Base-by-base conservation (phyloP, 2,888 invertebrate species). In the Mythimna pallens region DNA sequence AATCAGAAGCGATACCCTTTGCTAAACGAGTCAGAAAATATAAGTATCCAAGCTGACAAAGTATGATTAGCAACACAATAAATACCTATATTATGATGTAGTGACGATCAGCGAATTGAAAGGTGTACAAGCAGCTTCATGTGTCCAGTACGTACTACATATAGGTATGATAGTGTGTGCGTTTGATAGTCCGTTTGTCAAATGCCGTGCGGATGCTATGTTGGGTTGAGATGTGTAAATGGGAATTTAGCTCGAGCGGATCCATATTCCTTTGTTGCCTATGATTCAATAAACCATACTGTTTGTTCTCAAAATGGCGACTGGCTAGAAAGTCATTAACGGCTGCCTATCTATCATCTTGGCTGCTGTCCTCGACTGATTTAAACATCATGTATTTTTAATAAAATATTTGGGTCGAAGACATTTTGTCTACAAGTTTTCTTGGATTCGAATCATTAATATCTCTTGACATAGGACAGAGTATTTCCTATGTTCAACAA, bases 201-300 rank as follows among this genome's bases (percentile, higher is more conserved):
- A 64, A 70, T 50, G 14, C 63, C 36, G 66, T 66, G 52, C 74
- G 79, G 80, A 80, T 82, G 74, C 70, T 79, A 70, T 82, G 64
- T 65, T 66, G 36, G 61, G 64, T 65, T 66, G 36, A 64, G 47
- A 69, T 52, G 40, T 54, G 54, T 30, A 40, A 55, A 68, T 63
- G 34, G 59, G 66, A 67, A 70, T 73, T 65, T 59, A 22, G 57
- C 64, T 67, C 57, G 20, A 54, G 65, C 54, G 22, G n/a, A 57
- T 12, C 67, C 20, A 3, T 20, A 54, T 52, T 55, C 25, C 61
- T 79, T 79, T 79, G 80, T 70, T 74, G 66, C 61, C 64, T 69
- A 64, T 57, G 57, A 57, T 52, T 65, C 25, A 36, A 82, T 73
- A 63, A 73, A 73, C 65, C 69, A 68, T 63, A 57, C 50, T 62